Evolutionary conservation across 2,888 invertebrate species (phyloP).

Genomic region (Nephrotoma guestfalica): DNA sequence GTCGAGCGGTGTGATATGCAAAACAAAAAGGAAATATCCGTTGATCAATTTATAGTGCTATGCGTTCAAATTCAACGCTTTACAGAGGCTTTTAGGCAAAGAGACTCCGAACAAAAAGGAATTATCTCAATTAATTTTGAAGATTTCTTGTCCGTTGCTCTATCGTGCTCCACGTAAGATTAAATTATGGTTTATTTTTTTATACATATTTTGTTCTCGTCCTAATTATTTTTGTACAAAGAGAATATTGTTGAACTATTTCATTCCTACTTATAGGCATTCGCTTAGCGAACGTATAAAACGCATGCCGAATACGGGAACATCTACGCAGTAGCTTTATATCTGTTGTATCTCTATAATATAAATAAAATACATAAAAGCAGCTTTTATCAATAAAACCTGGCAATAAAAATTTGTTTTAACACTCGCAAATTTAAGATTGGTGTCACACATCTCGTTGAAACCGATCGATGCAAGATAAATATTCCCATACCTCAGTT

Average conservation of each 20-base stretch:
- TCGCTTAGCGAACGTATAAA: background rate
- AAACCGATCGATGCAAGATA: background rate
- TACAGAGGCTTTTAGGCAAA: conserved; percentile 69
- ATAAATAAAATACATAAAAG: background rate
- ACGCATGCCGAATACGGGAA: background rate
- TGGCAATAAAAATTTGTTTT: background rate
- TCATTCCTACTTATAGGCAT: background rate
- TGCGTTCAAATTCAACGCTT: conserved; percentile 82
- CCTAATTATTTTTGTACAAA: background rate
- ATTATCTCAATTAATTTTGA: conserved; percentile 76
- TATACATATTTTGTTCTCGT: background rate
- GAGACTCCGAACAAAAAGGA: conserved; percentile 69
- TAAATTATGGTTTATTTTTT: background rate
- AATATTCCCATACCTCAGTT: background rate
- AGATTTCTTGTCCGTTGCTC: conserved; percentile 74
- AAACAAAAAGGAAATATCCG: conserved; percentile 48
- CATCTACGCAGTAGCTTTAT: background rate
- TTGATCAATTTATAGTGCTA: conserved; percentile 78
- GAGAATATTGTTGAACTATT: background rate
- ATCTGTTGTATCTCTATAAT: background rate
- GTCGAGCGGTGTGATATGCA: conserved; percentile 52
- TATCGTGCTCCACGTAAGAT: conserved; percentile 43
- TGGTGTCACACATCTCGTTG: no score
- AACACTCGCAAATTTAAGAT: no score
- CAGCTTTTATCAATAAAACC: background rate